These are phyloP conservation scores for Procavia capensis DNA, from an alignment of 2,113 vertebrate species.

Conservation along the genomic window DNA sequence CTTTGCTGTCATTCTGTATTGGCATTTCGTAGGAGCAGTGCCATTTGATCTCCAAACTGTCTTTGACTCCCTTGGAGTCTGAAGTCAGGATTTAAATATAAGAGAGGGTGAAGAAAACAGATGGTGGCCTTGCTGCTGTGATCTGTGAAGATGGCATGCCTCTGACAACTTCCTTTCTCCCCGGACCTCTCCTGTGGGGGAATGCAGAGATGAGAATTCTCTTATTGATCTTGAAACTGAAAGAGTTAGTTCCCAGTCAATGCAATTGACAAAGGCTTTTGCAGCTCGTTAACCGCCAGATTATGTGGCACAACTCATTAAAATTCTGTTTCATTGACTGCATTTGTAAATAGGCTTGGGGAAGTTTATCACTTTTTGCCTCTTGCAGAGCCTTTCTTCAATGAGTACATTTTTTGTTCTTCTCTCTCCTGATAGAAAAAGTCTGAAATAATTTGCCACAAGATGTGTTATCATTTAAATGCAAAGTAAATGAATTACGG, in stretches of 20 bases:
- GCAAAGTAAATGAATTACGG: slow-evolving; percentile 78
- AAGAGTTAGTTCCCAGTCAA: slow-evolving; percentile 85
- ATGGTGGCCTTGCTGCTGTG: slow-evolving; percentile 29
- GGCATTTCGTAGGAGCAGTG: slow-evolving; percentile 40
- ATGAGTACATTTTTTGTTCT: slow-evolving; percentile 77
- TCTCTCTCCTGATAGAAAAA: slow-evolving; percentile 77
- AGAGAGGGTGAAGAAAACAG: slow-evolving; percentile 10
- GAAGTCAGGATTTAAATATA: slow-evolving; percentile 65
- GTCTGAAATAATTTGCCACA: slow-evolving; percentile 79
- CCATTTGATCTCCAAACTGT: slow-evolving; percentile 76
- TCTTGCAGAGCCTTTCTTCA: slow-evolving; percentile 81
- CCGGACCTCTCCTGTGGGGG: slow-evolving; percentile 63
- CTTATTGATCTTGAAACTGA: slow-evolving; percentile 86
- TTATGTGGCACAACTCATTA: slow-evolving; percentile 89
- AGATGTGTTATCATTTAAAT: slow-evolving; percentile 81
- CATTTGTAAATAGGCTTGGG: slow-evolving; percentile 87
- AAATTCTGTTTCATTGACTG: slow-evolving; percentile 88
- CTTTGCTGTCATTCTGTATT: slow-evolving; percentile 60
- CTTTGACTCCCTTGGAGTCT: slow-evolving; percentile 48
- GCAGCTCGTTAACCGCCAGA: slow-evolving; percentile 88
- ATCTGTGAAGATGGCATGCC: slow-evolving; percentile 40
- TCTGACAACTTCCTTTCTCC: slow-evolving; percentile 67
- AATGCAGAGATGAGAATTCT: slow-evolving; percentile 52
- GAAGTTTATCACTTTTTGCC: slow-evolving; percentile 85
- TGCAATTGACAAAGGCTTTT: slow-evolving; percentile 87